phyloP scores from a whole-genome alignment of 2,113 vertebrate species.

The Bubalus kerabau region DNA sequence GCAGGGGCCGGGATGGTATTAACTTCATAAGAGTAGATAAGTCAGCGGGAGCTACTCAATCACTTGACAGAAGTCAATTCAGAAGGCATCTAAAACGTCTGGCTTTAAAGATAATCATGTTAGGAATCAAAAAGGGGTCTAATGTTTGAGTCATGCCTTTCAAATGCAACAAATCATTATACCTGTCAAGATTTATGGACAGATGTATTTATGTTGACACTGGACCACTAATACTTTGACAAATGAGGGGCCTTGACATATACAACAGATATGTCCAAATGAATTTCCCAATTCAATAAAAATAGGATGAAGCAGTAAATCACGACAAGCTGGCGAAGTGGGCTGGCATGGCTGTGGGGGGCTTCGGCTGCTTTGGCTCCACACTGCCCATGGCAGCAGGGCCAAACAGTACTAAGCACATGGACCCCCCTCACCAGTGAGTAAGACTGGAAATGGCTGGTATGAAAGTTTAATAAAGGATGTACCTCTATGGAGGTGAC shows the following conservation, averaged over 20 bases:
- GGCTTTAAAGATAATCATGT: conserved; percentile 82
- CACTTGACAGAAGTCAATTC: conserved; percentile 84
- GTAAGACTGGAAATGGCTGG: neutral
- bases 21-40: conserved; percentile 77
- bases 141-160: conserved; percentile 82
- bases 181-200: conserved; percentile 86
- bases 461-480: neutral
- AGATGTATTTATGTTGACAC: conserved; percentile 86
- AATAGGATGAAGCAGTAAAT: conserved; percentile 68
- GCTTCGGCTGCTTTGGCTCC: neutral
- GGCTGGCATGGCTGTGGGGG: conserved; percentile 54
- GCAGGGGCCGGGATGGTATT: conserved; percentile 71
- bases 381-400: conserved; percentile 2
- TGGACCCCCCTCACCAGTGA: neutral
- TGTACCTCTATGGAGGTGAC: neutral
- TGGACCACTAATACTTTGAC: conserved; percentile 82
- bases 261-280: conserved; percentile 79
- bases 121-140: conserved; percentile 82
- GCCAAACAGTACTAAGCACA: neutral
- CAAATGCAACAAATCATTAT: conserved; percentile 84
- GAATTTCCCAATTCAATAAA: conserved; percentile 75
- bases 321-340: conserved; percentile 68
- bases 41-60: conserved; percentile 76
- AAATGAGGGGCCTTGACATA: conserved; percentile 83
- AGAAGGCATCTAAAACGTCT: conserved; percentile 79